These are phyloP conservation scores for Drosophila asahinai DNA, from an alignment of 1,140 invertebrate species.

Conservation along the genomic window DNA sequence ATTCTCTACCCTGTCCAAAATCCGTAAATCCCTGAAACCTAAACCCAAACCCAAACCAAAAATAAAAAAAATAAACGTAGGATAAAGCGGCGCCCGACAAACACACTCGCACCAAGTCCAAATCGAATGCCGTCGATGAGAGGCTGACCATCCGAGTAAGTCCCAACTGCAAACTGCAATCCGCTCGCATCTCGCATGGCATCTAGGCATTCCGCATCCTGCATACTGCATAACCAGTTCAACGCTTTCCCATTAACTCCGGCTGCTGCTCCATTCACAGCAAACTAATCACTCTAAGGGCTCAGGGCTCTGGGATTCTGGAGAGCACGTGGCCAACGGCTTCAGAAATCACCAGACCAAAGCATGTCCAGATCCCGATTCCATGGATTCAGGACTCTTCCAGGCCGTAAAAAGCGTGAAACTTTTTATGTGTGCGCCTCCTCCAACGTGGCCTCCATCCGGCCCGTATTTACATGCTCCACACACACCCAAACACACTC, in stretches of 20 bases:
- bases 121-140: conserved; percentile 62
- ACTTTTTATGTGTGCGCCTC: conserved; percentile 40
- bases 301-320: conserved; percentile 3
- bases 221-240: conserved; percentile 49
- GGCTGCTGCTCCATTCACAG: conserved; percentile 9
- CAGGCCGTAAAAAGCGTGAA: conserved; percentile 41
- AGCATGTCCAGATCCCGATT: conserved; percentile 35
- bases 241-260: conserved; percentile 54
- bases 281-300: conserved; percentile 36
- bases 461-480: conserved; percentile 32
- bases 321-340: conserved; percentile 18
- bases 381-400: background rate
- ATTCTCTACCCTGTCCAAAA: conserved; percentile 21
- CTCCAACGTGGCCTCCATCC: conserved; percentile 19
- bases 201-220: conserved; percentile 36
- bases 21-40: background rate
- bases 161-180: conserved; percentile 19
- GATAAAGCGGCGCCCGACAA: conserved; percentile 57
- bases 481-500: background rate
- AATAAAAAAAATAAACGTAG: conserved; percentile 32
- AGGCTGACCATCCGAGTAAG: conserved; percentile 73
- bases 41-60: background rate
- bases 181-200: conserved; percentile 22
- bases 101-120: conserved; percentile 43
- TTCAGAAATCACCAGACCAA: conserved; percentile 53